Percentiles rank a stretch among this genome's conserved stretches.
Evolutionary conservation across 2,113 vertebrate genomes (phyloP).

Genomic region (Macrotus californicus): DNA sequence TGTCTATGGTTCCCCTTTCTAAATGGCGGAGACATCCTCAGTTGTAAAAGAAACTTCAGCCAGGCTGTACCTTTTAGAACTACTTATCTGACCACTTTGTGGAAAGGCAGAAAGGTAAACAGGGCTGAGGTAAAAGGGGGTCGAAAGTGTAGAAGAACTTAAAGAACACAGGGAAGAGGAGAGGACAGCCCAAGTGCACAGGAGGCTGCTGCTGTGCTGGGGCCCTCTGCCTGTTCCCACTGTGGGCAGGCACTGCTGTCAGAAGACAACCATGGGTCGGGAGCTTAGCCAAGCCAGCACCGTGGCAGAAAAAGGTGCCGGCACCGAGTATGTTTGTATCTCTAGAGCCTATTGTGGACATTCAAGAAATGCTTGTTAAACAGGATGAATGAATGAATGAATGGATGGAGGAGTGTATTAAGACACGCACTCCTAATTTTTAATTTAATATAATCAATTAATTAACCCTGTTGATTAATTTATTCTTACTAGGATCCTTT

Average conservation of each 20-base stretch:
- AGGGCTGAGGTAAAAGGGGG: background rate
- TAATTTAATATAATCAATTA: background rate
- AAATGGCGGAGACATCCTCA: background rate
- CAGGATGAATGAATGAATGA: background rate
- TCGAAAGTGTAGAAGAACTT: background rate
- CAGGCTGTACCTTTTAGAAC: background rate
- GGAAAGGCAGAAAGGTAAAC: background rate
- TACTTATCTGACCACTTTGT: background rate
- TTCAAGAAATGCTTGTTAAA: background rate
- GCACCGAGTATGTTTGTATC: background rate
- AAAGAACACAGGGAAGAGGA: background rate
- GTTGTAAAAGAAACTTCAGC: background rate
- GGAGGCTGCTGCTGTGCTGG: fast-evolving
- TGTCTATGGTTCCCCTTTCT: background rate
- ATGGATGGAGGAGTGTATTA: background rate
- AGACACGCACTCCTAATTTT: background rate
- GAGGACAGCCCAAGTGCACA: fast-evolving
- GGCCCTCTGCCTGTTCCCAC: background rate
- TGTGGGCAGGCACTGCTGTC: too few species aligned
- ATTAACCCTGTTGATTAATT: background rate
- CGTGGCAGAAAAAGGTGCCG: background rate
- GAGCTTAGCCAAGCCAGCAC: background rate
- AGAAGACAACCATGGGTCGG: fast-evolving
- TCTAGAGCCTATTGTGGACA: background rate
- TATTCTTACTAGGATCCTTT: background rate